Evolutionary conservation across 2,888 invertebrate species (phyloP).

Genomic region (Cistogaster globosa): DNA sequence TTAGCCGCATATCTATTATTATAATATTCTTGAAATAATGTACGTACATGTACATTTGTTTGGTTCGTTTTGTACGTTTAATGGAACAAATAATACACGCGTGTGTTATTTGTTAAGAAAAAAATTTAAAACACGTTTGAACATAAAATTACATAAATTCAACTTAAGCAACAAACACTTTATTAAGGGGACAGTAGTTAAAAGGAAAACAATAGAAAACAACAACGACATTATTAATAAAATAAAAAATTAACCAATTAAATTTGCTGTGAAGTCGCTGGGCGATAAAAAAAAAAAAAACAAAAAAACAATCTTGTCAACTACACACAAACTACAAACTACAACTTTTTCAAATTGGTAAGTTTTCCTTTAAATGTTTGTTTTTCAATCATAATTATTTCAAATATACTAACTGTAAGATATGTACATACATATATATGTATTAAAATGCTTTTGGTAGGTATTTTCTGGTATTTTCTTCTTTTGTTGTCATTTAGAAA

Average conservation of each 20-base stretch:
- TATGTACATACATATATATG: background rate
- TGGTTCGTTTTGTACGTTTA: conserved; percentile 34
- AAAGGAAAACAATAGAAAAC: conserved; percentile 3
- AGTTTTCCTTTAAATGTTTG: conserved; percentile 5
- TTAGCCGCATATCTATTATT: conserved; percentile 43
- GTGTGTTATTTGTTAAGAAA: conserved; percentile 23
- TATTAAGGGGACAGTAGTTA: conserved; percentile 33
- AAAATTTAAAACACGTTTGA: conserved; percentile 33
- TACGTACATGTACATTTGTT: conserved; percentile 33
- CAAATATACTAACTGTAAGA: background rate
- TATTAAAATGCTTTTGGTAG: background rate
- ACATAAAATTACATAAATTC: conserved; percentile 20
- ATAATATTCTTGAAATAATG: conserved; percentile 34
- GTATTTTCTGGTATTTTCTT: background rate
- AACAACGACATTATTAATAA: conserved; percentile 23
- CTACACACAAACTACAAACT: conserved; percentile 5
- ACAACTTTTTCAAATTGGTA: conserved; percentile 44
- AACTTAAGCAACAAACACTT: conserved; percentile 19
- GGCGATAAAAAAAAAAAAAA: conserved; percentile 65
- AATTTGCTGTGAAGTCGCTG: conserved; percentile 65
- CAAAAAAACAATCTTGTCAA: conserved; percentile 27
- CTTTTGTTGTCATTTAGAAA: background rate
- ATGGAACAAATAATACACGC: conserved; percentile 35
- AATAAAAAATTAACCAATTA: conserved; percentile 33
- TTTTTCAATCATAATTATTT: background rate